These are phyloP conservation scores for Drosophila pseudoananassae DNA, from an alignment of 1,140 invertebrate species.

Conservation along the genomic window DNA sequence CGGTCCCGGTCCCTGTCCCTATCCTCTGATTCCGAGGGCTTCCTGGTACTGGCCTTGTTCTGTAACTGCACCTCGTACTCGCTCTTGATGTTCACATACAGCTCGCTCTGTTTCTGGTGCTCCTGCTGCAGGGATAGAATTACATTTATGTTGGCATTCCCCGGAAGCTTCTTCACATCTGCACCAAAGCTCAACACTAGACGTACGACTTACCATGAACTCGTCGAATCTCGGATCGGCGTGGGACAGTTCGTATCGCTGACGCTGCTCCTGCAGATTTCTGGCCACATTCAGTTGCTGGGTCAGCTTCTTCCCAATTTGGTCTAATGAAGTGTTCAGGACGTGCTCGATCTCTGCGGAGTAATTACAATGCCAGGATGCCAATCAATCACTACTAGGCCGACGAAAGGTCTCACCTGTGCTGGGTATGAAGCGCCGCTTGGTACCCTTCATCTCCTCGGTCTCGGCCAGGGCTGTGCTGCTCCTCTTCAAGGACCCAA, in stretches of 20 bases:
- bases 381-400: not conserved
- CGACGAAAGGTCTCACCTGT: slow-evolving; percentile 38
- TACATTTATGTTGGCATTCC: not conserved
- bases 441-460: slow-evolving; percentile 47
- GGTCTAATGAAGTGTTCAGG: slow-evolving; percentile 63
- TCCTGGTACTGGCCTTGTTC: slow-evolving; percentile 43
- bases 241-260: slow-evolving; percentile 63
- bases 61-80: slow-evolving; percentile 77
- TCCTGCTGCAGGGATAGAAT: slow-evolving; percentile 53
- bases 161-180: not conserved
- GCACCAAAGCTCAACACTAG: no score
- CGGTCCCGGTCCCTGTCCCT: slow-evolving; percentile 10
- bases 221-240: slow-evolving; percentile 67
- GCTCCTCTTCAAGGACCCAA: slow-evolving; percentile 41
- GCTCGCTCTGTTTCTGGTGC: slow-evolving; percentile 74
- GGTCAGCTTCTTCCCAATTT: slow-evolving; percentile 63
- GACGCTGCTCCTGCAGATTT: slow-evolving; percentile 68
- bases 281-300: slow-evolving; percentile 69
- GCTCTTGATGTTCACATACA: slow-evolving; percentile 77
- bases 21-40: slow-evolving; percentile 35
- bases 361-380: not conserved
- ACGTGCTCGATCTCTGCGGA: slow-evolving; percentile 67
- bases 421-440: slow-evolving; percentile 64
- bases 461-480: slow-evolving; percentile 5
- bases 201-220: slow-evolving; percentile 61